These are phyloP conservation scores for Clarias magur DNA, from an alignment of 2,113 vertebrate species.

Conservation along the genomic window DNA sequence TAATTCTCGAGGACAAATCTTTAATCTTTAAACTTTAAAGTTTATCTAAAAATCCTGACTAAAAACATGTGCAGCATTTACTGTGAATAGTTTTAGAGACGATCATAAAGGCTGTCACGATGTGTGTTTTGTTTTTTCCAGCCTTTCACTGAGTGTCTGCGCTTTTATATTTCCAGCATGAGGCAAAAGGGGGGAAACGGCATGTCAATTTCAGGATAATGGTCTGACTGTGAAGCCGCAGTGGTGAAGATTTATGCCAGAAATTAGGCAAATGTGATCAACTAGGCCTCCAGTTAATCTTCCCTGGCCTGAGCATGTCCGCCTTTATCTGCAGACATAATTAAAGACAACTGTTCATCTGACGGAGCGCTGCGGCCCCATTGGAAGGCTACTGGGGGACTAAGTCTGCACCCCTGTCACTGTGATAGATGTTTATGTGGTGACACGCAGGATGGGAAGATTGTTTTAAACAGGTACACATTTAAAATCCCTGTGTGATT, in stretches of 20 bases:
- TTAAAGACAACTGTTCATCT: slow-evolving; percentile 80
- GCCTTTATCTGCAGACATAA: slow-evolving; percentile 79
- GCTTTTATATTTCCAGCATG: slow-evolving; percentile 14
- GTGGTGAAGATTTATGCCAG: slow-evolving; percentile 80
- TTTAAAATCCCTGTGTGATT: slow-evolving; percentile 70
- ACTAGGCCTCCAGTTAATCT: slow-evolving; percentile 82
- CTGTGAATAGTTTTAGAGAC: neutral
- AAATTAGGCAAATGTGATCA: slow-evolving; percentile 85
- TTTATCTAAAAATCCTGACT: slow-evolving; percentile 78
- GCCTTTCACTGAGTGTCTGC: neutral
- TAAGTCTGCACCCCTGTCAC: slow-evolving; percentile 69
- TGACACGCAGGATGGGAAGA: slow-evolving; percentile 62
- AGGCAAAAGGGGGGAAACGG: slow-evolving; percentile 22
- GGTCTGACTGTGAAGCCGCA: slow-evolving; percentile 67
- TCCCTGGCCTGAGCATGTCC: slow-evolving; percentile 76
- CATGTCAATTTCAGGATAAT: slow-evolving; percentile 70
- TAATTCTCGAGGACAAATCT: slow-evolving; percentile 83
- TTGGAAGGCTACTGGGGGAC: slow-evolving; percentile 73
- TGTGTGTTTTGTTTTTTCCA: neutral
- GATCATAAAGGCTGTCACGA: neutral
- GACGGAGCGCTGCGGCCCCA: slow-evolving; percentile 74
- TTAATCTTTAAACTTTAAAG: slow-evolving; percentile 73
- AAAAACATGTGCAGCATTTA: slow-evolving; percentile 7
- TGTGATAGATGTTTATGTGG: slow-evolving; percentile 78
- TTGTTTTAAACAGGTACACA: slow-evolving; percentile 79